Base-by-base conservation (phyloP, 1,140 invertebrate genomes). In the Drosophila nikananu region DNA sequence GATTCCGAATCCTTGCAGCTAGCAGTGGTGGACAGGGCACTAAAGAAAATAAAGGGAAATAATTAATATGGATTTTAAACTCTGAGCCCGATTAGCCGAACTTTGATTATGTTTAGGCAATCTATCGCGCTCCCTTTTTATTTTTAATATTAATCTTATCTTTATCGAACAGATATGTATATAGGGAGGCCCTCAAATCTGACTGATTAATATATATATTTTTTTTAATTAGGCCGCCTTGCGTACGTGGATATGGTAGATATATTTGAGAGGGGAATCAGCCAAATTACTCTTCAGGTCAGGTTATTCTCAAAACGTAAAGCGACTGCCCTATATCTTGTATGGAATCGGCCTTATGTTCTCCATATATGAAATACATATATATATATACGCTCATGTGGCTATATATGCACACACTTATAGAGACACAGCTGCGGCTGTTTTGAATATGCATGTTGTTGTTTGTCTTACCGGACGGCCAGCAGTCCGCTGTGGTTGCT, bases 1-100 rank as follows among this genome's bases (percentile, higher is more conserved):
- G 97, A 95, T 94, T 98, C 97, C 10, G 82, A 75, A 17, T 93
- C 90, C 41, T 78, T 81, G 68, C 76, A 77, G 51, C 25, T 63
- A 15, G 76, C 65, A 30, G 82, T 86, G 21, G 86, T 91, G 48
- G 86, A 76, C 30, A 92, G 57, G 10, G 71, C 48, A 42, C 91
- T 92, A 5, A 1, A 49, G 44, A 15, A 17, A 37, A 41, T 7
- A 25, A 8, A 7, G 35, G 44, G n/a, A 17, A 37, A 41, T 7
- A 25, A 8, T 5, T 27, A n/a, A 25, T 13, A 17, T 44, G 13
- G 17, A 66, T 35, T 46, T 35, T 66, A 44, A 32, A 44, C 15
- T 27, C 57, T 42, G 27, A n/a, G 13, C 52, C n/a, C 6, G 52
- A 55, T 37, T 39, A 39, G 9, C 9, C 10, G 35, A n/a, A 39